These are phyloP conservation scores for Calcarius lapponicus DNA, from an alignment of 2,797 vertebrate species.

Conservation along the genomic window DNA sequence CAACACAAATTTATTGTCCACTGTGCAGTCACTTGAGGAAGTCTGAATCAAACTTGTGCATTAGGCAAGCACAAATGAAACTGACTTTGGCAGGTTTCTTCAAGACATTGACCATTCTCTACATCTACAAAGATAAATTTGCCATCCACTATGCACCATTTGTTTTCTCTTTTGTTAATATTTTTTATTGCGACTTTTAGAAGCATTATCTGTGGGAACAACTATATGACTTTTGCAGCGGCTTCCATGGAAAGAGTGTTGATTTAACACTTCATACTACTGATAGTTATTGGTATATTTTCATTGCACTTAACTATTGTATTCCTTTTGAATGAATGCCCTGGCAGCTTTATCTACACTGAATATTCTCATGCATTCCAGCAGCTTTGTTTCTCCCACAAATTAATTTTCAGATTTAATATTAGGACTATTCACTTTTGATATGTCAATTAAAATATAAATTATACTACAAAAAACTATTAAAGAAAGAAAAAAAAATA, in stretches of 20 bases:
- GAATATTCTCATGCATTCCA: background rate
- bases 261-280: background rate
- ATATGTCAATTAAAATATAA: background rate
- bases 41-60: background rate
- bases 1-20: background rate
- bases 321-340: background rate
- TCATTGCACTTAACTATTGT: background rate
- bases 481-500: background rate
- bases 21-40: background rate
- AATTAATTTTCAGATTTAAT: background rate
- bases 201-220: background rate
- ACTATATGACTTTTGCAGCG: background rate
- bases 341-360: background rate
- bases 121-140: background rate
- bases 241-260: background rate
- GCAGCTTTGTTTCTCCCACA: background rate
- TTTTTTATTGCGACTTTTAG: background rate
- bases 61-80: background rate
- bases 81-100: background rate
- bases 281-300: background rate
- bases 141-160: fast-evolving
- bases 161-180: background rate
- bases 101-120: background rate
- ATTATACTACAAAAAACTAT: background rate
- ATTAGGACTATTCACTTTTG: background rate